Conservation (phyloP, 2,888 invertebrate species). For the Chesias legatella region DNA sequence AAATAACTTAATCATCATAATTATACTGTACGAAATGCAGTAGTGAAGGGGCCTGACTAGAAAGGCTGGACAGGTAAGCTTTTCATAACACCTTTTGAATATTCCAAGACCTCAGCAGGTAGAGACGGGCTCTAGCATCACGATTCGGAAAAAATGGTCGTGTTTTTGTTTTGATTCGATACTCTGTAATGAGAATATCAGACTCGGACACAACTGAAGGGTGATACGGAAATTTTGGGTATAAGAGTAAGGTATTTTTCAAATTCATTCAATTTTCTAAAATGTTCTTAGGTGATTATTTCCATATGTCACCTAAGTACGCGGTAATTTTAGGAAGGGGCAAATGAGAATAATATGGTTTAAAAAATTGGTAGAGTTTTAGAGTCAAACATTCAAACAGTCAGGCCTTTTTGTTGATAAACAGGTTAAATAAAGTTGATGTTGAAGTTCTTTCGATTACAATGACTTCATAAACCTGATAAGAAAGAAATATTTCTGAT, state of each 20-base stretch:
- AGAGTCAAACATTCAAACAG: too few species aligned
- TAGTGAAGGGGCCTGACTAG: slow-evolving; percentile 14
- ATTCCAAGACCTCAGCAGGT: slow-evolving; percentile 20
- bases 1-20: slow-evolving; percentile 15
- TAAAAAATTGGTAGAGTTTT: too few species aligned
- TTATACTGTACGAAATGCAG: slow-evolving; percentile 8
- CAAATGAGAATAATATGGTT: too few species aligned
- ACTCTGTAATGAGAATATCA: slow-evolving; percentile 13
- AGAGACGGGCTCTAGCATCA: slow-evolving; percentile 15
- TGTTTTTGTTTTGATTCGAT: slow-evolving; percentile 18
- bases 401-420: too few species aligned
- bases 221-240: slow-evolving; percentile 14
- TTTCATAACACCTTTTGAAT: slow-evolving; percentile 19
- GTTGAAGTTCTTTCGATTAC: slow-evolving; percentile 16
- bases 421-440: too few species aligned
- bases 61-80: slow-evolving; percentile 16
- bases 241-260: slow-evolving; percentile 16
- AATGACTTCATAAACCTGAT: slow-evolving; percentile 43
- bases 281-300: too few species aligned
- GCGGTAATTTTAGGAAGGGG: too few species aligned
- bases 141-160: slow-evolving; percentile 8
- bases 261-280: too few species aligned
- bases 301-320: too few species aligned
- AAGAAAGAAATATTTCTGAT: slow-evolving; percentile 42
- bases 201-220: slow-evolving; percentile 15